phyloP scores from a whole-genome alignment of 2,113 vertebrate genomes.

The Ellobius talpinus region DNA sequence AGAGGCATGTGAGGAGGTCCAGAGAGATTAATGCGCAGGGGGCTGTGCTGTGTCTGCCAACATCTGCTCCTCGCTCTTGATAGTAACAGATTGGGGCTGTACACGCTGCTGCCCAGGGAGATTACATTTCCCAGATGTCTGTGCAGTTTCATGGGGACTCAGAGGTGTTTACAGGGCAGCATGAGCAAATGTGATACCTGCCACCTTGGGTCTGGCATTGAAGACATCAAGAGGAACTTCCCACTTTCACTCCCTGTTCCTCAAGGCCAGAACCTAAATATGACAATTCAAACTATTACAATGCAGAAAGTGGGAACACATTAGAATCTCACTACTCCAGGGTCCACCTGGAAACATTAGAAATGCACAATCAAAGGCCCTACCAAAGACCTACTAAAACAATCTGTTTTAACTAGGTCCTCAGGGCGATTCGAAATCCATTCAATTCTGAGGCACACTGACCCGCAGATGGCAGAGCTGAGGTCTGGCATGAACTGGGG shows the following conservation, averaged over 20 bases:
- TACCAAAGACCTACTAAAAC: not conserved
- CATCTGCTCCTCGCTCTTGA: constrained; percentile 1
- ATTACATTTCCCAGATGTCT: not conserved
- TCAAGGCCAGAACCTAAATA: not conserved
- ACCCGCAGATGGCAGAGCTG: not conserved
- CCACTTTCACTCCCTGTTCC: not conserved
- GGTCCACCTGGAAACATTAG: not conserved
- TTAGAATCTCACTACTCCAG: not conserved
- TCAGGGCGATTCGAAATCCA: not conserved
- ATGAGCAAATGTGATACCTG: not conserved
- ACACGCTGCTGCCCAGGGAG: not conserved
- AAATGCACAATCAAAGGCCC: not conserved
- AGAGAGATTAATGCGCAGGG: not conserved
- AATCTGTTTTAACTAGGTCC: not conserved
- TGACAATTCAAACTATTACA: not conserved
- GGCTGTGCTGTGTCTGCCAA: constrained; percentile 54
- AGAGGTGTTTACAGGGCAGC: not conserved
- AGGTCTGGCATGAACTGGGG: not conserved
- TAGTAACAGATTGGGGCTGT: not conserved
- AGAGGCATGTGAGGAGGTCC: not conserved
- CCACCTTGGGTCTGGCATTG: not conserved
- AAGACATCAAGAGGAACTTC: not conserved
- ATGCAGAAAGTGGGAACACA: fast-evolving
- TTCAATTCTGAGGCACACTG: not conserved
- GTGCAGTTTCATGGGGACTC: not conserved